Base-by-base conservation (phyloP, 1,140 invertebrate species). In the Drosophila novamexicana region DNA sequence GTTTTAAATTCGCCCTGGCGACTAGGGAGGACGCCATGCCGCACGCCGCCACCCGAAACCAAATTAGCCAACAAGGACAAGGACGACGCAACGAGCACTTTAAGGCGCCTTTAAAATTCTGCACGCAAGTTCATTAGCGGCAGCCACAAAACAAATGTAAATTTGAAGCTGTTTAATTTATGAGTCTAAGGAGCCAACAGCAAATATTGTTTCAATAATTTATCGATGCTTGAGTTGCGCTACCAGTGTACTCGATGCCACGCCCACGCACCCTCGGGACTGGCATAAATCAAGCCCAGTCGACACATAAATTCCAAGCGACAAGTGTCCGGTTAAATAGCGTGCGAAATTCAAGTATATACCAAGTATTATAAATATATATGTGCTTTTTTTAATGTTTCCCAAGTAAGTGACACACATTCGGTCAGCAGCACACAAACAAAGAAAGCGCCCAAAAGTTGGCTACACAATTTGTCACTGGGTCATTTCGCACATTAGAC, bases 401-500 rank as follows among this genome's bases (percentile, higher is more conserved):
- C 9, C 12, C 9, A 10, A 29, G 45, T 18, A 54, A 56, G 50
- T 39, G 52, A 45, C 64, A 67, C 44, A 67, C 53, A 57, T 49
- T 57, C 10, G 36, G 32, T 40, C 40, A 56, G 37, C 32, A n/a
- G 16, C 16, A 32, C 36, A 18, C 61, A 57, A 53, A 58, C 45
- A 50, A 50, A 44, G 57, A 22, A 39, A 59, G 50, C 70, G 42
- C 42, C 76, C 73, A 70, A 67, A 81, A 81, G 64, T 81, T 81
- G 79, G 79, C 79, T 75, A 57, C 58, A 82, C 79, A 71, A 82
- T 82, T 82, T 82, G 79, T 82, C 79, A 82, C 70, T 82, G 70
- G 79, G 79, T 78, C 79, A 82, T 82, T 82, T 75, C 62, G 75
- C 65, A 82, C 79, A 78, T 82, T 82, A 78, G 79, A 69, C 10